Percentiles rank a stretch among this genome's conserved stretches.
Conservation (phyloP, 64 coral and sea anemone species). For the Montipora foliosa region DNA sequence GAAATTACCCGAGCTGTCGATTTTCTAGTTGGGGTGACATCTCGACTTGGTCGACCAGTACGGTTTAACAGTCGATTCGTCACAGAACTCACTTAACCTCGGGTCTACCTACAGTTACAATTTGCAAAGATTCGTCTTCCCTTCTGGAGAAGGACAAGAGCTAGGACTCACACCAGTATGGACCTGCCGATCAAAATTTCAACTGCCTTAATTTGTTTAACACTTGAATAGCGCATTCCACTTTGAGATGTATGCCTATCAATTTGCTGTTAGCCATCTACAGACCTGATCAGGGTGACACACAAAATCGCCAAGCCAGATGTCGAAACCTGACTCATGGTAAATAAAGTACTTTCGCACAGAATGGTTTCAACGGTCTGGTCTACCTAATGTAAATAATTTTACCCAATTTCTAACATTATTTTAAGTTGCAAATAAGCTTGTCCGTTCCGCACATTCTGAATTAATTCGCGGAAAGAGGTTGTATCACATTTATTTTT, state of each 20-base stretch:
- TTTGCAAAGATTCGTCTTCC: too few relatives aligned
- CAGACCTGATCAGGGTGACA: neutral
- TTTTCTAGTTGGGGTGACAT: too few relatives aligned
- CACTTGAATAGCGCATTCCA: constrained; percentile 8
- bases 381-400: neutral
- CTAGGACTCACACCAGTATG: neutral
- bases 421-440: neutral
- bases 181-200: constrained; percentile 3
- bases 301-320: neutral
- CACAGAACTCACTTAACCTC: too few relatives aligned
- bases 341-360: neutral
- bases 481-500: neutral
- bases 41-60: too few relatives aligned
- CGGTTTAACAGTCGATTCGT: too few relatives aligned
- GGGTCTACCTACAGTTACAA: too few relatives aligned
- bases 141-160: neutral
- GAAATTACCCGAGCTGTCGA: too few relatives aligned
- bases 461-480: neutral
- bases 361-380: neutral
- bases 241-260: neutral
- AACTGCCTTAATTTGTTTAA: neutral
- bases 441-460: neutral
- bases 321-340: neutral
- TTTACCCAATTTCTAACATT: neutral
- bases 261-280: neutral